Evolutionary conservation across 2,113 vertebrate genomes (phyloP).

Genomic region (Istiophorus platypterus): DNA sequence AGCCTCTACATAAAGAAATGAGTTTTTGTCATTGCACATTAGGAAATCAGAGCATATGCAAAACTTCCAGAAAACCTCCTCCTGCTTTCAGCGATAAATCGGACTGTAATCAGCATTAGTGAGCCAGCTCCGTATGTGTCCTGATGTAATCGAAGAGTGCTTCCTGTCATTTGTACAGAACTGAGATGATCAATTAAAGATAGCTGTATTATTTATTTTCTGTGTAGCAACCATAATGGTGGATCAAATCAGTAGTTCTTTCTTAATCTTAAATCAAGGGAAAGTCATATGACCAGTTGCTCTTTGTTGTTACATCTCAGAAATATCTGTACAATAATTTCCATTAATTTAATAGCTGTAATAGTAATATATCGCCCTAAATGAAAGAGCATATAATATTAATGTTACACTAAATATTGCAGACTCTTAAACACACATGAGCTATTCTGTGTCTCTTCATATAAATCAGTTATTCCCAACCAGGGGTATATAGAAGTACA

Average conservation of each 20-base stretch:
- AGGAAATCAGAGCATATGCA: constrained; percentile 34
- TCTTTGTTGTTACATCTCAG: not conserved
- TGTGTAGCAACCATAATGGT: not conserved
- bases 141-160: constrained; percentile 4
- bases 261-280: too few species aligned
- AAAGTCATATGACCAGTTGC: not conserved
- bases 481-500: not conserved
- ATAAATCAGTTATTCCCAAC: not conserved
- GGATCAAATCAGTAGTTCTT: not conserved
- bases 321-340: not conserved
- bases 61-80: not conserved
- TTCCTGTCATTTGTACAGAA: not conserved
- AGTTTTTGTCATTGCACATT: not conserved
- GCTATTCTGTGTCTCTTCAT: not conserved
- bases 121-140: constrained; percentile 33
- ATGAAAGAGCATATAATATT: not conserved
- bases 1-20: not conserved
- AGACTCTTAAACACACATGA: not conserved
- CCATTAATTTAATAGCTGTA: not conserved
- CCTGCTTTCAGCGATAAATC: constrained; percentile 32
- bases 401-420: not conserved
- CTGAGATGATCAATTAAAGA: not conserved
- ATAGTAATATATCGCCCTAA: not conserved
- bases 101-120: constrained; percentile 31
- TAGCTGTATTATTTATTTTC: not conserved